These are phyloP conservation scores for Psammodynastes pulverulentus DNA, from an alignment of 2,113 vertebrate genomes.

Conservation along the genomic window DNA sequence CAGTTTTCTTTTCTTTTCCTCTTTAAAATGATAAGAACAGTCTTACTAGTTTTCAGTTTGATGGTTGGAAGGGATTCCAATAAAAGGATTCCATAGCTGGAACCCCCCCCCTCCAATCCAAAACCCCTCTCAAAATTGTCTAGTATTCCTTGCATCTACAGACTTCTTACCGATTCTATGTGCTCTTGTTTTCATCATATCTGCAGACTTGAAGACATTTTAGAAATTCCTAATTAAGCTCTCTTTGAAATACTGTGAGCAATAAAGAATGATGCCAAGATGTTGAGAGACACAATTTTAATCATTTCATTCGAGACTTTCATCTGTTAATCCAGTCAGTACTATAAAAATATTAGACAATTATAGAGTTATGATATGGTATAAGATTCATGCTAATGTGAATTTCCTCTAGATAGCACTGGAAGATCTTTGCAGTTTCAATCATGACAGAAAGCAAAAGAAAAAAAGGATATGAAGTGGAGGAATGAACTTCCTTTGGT, in stretches of 20 bases:
- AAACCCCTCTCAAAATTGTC: not conserved
- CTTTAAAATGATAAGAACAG: not conserved
- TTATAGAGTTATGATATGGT: not conserved
- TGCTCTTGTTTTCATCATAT: conserved; percentile 8
- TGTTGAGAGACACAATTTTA: conserved; percentile 21
- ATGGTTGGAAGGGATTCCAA: not conserved
- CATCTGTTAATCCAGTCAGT: not conserved
- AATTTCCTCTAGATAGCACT: not conserved
- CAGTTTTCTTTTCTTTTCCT: not conserved
- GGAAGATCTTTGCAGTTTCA: conserved; percentile 14
- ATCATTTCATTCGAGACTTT: conserved; percentile 11
- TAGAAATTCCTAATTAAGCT: conserved; percentile 26
- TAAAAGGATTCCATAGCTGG: not conserved
- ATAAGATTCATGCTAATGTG: conserved; percentile 1
- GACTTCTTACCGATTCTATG: not conserved
- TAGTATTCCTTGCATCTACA: not conserved
- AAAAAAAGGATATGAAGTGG: not conserved
- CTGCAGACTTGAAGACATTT: conserved; percentile 10
- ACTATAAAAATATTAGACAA: not conserved
- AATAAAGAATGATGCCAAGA: conserved; percentile 13
- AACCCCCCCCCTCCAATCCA: not conserved
- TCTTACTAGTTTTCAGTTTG: not conserved
- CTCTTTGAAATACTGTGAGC: conserved; percentile 15
- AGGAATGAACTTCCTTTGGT: conserved; percentile 9
- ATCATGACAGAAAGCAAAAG: conserved; percentile 10